Evolutionary conservation across 2,113 vertebrate species (phyloP).

Genomic region (Oreocharis arfaki): DNA sequence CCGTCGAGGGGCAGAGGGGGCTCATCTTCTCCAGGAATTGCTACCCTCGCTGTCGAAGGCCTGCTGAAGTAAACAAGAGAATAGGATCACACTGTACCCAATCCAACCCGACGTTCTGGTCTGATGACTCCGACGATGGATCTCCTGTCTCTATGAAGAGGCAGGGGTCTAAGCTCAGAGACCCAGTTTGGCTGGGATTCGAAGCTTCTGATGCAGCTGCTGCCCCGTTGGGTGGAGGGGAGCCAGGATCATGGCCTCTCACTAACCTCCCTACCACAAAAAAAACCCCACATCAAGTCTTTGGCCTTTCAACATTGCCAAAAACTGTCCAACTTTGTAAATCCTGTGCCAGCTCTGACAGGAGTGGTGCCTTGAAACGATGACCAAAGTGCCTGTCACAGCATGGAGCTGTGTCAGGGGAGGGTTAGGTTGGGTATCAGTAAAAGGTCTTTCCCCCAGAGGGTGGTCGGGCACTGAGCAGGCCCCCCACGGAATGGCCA

Average conservation of each 20-base stretch:
- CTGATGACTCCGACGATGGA: not conserved
- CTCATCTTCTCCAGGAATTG: not conserved
- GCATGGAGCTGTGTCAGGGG: not conserved
- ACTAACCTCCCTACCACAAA: not conserved
- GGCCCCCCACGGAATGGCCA: not conserved
- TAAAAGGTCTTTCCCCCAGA: not conserved
- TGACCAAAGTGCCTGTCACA: not conserved
- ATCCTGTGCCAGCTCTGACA: not conserved
- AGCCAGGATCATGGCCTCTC: not conserved
- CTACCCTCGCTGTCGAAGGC: not conserved
- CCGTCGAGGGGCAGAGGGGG: not conserved
- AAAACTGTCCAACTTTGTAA: not conserved
- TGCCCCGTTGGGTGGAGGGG: not conserved
- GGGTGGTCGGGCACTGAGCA: not conserved
- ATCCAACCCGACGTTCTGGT: not conserved
- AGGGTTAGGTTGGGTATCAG: not conserved
- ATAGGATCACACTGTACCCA: not conserved
- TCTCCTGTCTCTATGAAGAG: not conserved
- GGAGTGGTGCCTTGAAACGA: not conserved
- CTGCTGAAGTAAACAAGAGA: not conserved
- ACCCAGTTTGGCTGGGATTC: not conserved
- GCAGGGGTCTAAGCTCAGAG: not conserved
- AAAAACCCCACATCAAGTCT: not conserved
- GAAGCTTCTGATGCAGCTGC: not conserved
- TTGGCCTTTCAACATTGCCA: not conserved